phyloP scores from a whole-genome alignment of 1,140 invertebrate genomes.

The Micrasema minimum region DNA sequence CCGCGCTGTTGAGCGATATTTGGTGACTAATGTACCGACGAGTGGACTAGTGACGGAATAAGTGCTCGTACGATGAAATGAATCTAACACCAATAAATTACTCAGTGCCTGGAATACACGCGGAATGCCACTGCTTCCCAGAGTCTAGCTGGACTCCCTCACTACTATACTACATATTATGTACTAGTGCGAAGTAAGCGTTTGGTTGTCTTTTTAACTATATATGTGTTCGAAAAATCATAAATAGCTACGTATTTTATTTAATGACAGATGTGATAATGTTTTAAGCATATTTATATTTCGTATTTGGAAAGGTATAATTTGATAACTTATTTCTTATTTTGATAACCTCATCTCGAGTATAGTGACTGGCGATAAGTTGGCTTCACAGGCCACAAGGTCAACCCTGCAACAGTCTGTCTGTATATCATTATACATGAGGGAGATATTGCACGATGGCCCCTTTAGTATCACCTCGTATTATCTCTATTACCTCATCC shows the following conservation, averaged over 20 bases:
- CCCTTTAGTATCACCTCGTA: not conserved
- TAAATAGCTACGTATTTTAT: conserved; percentile 12
- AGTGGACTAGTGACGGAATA: not conserved
- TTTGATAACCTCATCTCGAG: conserved; percentile 9
- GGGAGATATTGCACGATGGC: too few relatives aligned
- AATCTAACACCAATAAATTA: too few relatives aligned
- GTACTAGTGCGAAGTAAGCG: not conserved
- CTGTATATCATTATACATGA: too few relatives aligned
- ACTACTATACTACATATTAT: not conserved
- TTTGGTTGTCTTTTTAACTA: conserved; percentile 4
- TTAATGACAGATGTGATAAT: conserved; percentile 25
- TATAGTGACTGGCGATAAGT: not conserved
- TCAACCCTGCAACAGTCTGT: too few relatives aligned
- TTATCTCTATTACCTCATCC: too few relatives aligned
- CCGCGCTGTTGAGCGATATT: not conserved
- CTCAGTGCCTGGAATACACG: too few relatives aligned
- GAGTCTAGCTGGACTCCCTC: not conserved
- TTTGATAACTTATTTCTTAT: conserved; percentile 26
- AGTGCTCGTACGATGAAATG: not conserved
- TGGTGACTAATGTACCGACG: not conserved
- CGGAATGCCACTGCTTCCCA: not conserved
- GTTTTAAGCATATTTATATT: conserved; percentile 14
- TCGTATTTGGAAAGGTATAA: conserved; percentile 26
- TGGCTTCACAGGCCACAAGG: too few relatives aligned
- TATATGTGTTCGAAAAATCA: too few relatives aligned